A percentile compares a stretch with the other conserved stretches of the same genome.
These are phyloP conservation scores for Cephalopachus bancanus DNA, from an alignment of 2,797 vertebrate species.

Conservation along the genomic window DNA sequence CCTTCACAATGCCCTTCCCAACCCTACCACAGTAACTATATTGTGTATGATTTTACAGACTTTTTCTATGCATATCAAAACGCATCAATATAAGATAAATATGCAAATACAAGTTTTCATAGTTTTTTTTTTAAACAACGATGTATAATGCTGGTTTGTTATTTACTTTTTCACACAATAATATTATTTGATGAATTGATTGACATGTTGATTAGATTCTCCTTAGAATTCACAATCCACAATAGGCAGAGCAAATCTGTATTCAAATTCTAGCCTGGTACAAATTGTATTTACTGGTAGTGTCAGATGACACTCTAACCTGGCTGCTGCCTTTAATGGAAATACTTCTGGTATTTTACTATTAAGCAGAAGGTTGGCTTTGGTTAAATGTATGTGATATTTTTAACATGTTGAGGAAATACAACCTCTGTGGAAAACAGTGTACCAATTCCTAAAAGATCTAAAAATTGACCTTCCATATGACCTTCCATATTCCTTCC, in stretches of 20 bases:
- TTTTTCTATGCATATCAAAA: neutral
- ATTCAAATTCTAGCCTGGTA: neutral
- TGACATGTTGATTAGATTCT: neutral
- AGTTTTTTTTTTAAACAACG: neutral
- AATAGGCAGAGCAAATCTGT: neutral
- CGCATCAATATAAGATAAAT: neutral
- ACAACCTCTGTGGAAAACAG: too few relatives aligned
- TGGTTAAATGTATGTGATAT: neutral
- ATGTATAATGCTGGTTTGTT: neutral
- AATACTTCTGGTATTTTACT: neutral
- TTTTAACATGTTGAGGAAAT: neutral
- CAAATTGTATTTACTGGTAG: neutral
- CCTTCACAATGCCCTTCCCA: rapidly evolving
- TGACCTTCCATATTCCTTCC: too few relatives aligned
- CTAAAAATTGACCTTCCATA: too few relatives aligned
- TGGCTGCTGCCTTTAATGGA: neutral
- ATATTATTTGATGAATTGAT: neutral
- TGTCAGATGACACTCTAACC: neutral
- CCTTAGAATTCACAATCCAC: neutral
- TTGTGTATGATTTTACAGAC: neutral
- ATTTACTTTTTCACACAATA: neutral
- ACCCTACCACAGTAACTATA: too few relatives aligned
- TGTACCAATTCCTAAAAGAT: too few relatives aligned
- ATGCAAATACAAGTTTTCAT: neutral
- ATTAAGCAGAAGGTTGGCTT: neutral